Evolutionary conservation across 2,797 vertebrate species (phyloP), one percentile per base, ranked within the genome.

Genomic region (Mus spretus): DNA sequence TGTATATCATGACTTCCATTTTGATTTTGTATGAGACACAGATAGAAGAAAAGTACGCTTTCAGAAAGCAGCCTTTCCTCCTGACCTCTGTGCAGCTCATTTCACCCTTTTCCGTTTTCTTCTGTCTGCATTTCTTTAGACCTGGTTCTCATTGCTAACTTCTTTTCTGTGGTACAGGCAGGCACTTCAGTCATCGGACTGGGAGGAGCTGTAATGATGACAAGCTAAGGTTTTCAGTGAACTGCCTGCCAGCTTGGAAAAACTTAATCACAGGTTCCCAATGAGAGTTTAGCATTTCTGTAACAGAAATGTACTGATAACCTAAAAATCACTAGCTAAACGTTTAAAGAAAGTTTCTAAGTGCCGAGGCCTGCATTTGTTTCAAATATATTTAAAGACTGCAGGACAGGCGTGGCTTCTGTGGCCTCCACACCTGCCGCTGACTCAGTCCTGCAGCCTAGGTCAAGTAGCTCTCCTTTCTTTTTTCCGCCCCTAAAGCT

Each of bases 391-490:
- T 57, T 88, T 15, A n/a, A 19, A 53, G 63, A 81, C 4, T 0
- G 0, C 2, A 17, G n/a, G 59, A 19, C 24, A 6, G 1, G n/a
- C 4, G 22, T 53, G 20, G 10, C 57, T 3, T 59, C 57, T 44
- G 14, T 2, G 40, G 22, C 40, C 31, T 74, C 59, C 5, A 1
- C 67, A 9, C 3, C 26, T 28, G 14, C 78, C 26, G 8, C 12
- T 34, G 55, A 8, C n/a, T 22, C 2, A 4, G 5, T 0, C 31
- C 5, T 0, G 26, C 26, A 1, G 47, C 22, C 70, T 1, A 5
- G 22, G 57, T 63, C 61, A 9, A 14, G 4, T 9, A 4, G 26
- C 17, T 31, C 22, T 47, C 40, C 50, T 20, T 24, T n/a, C 59
- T 31, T 13, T n/a, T 15, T n/a, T 37, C 50, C 31, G 2, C 44